These are phyloP conservation scores for Euplagia quadripunctaria DNA, from an alignment of 2,888 invertebrate species.

Conservation along the genomic window DNA sequence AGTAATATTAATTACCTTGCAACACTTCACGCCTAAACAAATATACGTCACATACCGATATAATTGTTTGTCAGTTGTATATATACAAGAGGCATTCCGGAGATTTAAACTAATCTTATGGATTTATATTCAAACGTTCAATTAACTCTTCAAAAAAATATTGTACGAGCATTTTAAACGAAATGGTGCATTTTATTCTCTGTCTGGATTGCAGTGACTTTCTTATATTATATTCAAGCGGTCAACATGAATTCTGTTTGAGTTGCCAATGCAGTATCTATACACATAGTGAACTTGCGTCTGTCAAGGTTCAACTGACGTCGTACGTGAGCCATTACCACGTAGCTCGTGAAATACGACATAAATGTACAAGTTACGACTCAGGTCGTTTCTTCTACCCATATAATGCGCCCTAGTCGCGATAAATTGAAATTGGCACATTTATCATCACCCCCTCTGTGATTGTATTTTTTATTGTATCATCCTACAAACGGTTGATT, in stretches of 20 bases:
- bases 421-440: slow-evolving; percentile 79
- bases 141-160: too few species aligned
- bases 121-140: too few species aligned
- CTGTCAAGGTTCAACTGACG: slow-evolving; percentile 62
- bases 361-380: slow-evolving; percentile 77
- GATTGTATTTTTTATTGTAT: slow-evolving; percentile 74
- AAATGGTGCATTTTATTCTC: background rate
- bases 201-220: background rate
- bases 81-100: background rate
- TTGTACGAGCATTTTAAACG: too few species aligned
- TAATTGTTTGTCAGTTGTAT: background rate
- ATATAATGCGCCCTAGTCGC: slow-evolving; percentile 72
- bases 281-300: slow-evolving; percentile 46
- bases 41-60: background rate
- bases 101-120: background rate
- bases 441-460: slow-evolving; percentile 72
- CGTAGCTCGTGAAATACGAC: slow-evolving; percentile 77
- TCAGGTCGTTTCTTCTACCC: slow-evolving; percentile 66
- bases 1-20: background rate
- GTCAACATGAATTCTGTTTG: slow-evolving; percentile 48
- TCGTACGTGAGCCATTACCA: slow-evolving; percentile 73
- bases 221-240: slow-evolving; percentile 20
- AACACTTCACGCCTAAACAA: background rate
- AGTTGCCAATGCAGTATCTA: slow-evolving; percentile 36
- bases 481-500: slow-evolving; percentile 57